Evolutionary conservation across 30 jellyfish, hydroid and myxozoan genomes (phyloP), one percentile per base, ranked within the genome.

Genomic region (Mastigias papua): DNA sequence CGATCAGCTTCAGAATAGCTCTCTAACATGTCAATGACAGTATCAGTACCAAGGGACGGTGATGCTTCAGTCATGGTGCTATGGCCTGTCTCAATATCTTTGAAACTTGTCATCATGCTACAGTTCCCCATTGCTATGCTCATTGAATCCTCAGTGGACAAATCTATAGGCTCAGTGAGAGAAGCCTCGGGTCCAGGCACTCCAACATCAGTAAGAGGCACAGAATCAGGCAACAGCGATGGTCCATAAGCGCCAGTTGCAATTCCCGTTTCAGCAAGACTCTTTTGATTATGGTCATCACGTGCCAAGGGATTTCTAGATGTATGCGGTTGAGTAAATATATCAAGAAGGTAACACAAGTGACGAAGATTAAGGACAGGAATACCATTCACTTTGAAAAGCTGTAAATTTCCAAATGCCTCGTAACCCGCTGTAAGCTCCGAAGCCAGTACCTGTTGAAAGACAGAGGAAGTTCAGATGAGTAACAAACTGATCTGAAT

Each of bases 361-460:
- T 89, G 97, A 22, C 29, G 88, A 37, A 89, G 77, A 77, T 89
- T 89, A 13, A 89, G 77, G 31, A 89, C 78, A 3, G 97, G 97
- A 15, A 89, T 73, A 17, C 97, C 97, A 49, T 89, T 89, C 25
- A 89, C 97, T 25, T 95, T 86, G 75, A 72, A 89, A 13, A 89
- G 64, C 58, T 89, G 97, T n/a, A 89, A 70, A 72, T 89, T 89
- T 22, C 95, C 34, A 9, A 79, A 89, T n/a, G 86, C 86, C 31
- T 89, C 94, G 63, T 89, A 89, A 3, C 97, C 97, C 16, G 97
- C 97, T 19, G 97, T 89, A 48, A 89, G 69, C 60, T 89, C 97
- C 9, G 93, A 80, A 21, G 97, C 97, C 26, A 89, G 90, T 3
- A 89, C 97, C 97, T 89, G 70, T 2, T 19, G 37, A 75, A 1